phyloP scores from a whole-genome alignment of 2,113 vertebrate species.

The Miniopterus natalensis region DNA sequence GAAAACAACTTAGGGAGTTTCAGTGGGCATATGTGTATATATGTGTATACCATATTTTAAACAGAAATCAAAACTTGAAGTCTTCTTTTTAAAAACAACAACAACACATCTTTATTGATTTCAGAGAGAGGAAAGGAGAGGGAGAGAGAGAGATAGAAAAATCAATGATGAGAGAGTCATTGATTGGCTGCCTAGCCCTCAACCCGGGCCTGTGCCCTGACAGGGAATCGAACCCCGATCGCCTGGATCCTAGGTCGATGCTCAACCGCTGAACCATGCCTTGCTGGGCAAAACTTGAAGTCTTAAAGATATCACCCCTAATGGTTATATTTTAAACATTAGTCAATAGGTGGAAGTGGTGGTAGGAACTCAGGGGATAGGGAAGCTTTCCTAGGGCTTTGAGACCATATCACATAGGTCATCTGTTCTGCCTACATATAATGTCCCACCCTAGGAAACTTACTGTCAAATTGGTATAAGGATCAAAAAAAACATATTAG shows the following conservation, averaged over 20 bases:
- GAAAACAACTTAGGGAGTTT: neutral
- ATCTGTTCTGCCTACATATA: neutral
- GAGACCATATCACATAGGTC: neutral
- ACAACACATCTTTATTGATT: too few species aligned
- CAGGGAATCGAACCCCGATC: too few species aligned
- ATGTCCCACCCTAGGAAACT: neutral
- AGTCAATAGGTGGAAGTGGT: neutral
- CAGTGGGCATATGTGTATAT: neutral
- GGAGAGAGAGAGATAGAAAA: too few species aligned
- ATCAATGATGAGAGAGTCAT: too few species aligned
- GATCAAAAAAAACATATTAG: conserved; percentile 68
- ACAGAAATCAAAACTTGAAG: neutral
- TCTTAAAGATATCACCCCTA: neutral
- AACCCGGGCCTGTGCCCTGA: too few species aligned
- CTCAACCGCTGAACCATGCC: too few species aligned
- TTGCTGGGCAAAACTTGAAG: neutral
- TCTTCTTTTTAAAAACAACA: too few species aligned
- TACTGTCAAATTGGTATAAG: conserved; percentile 60
- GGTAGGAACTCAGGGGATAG: neutral
- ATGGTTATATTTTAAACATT: conserved; percentile 8
- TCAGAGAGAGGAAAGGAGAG: too few species aligned
- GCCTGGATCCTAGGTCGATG: too few species aligned
- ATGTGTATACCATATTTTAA: neutral
- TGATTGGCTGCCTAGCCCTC: too few species aligned
- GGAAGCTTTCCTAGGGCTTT: neutral